Evolutionary conservation across 23 tunicate species (phyloP).

Genomic region (Styela clava): DNA sequence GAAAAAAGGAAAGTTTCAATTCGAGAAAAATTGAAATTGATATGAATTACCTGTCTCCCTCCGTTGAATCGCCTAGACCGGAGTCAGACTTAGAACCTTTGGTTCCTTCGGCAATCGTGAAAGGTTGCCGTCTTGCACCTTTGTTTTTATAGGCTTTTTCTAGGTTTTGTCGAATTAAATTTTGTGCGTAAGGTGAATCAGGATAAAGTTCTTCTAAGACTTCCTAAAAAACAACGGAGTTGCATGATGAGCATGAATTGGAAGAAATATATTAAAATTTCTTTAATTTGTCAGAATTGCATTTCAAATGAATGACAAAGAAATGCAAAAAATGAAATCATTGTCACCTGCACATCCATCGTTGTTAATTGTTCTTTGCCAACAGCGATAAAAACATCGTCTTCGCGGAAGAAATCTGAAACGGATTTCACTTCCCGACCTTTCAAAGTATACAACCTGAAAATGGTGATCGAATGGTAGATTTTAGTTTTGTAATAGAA

Average conservation of each 20-base stretch:
- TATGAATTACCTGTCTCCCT: slow-evolving; percentile 91
- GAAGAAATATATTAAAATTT: too few relatives aligned
- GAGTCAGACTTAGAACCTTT: slow-evolving; percentile 90
- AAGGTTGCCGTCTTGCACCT: slow-evolving; percentile 16
- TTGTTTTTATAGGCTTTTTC: slow-evolving; percentile 52
- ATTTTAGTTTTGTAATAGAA: too few relatives aligned
- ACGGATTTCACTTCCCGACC: slow-evolving; percentile 86
- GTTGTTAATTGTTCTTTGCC: slow-evolving; percentile 88
- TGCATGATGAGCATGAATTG: too few relatives aligned
- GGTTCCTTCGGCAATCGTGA: slow-evolving; percentile 41
- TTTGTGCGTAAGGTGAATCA: slow-evolving; percentile 91
- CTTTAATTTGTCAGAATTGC: too few relatives aligned
- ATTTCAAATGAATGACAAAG: too few relatives aligned
- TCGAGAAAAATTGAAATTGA: too few relatives aligned
- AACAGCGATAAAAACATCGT: slow-evolving; percentile 95
- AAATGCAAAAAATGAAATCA: not conserved
- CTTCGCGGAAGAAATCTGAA: slow-evolving; percentile 91
- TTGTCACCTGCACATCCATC: slow-evolving; percentile 82
- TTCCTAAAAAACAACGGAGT: slow-evolving; percentile 54
- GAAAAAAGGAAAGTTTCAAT: too few relatives aligned
- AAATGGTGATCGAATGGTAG: not conserved
- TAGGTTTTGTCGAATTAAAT: slow-evolving; percentile 66
- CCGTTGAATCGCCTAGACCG: slow-evolving; percentile 89
- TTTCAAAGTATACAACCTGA: slow-evolving; percentile 88
- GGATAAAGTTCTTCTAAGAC: slow-evolving; percentile 91